Percentiles rank a stretch among this genome's conserved stretches.
Evolutionary conservation across 2,113 vertebrate genomes (phyloP).

Genomic region (Callionymus lyra): DNA sequence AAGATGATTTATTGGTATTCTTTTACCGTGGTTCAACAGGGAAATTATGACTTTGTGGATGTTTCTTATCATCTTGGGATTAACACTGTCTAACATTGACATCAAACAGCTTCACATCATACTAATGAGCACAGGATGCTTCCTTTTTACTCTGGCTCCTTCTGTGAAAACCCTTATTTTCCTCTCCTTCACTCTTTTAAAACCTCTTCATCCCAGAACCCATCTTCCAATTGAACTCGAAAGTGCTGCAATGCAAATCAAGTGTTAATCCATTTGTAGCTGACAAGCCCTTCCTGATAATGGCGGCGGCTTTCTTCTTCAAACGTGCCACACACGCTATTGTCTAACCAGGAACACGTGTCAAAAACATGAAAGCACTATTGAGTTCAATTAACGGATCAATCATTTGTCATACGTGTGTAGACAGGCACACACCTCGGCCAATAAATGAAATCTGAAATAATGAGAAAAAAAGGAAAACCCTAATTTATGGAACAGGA

Average conservation of each 20-base stretch:
- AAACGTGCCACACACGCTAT: constrained; percentile 51
- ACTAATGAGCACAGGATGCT: constrained; percentile 52
- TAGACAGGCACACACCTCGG: constrained; percentile 35
- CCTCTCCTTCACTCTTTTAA: constrained; percentile 43
- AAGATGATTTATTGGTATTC: no score
- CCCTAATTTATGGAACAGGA: no score
- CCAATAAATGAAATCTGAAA: constrained; percentile 9
- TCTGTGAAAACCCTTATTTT: constrained; percentile 28
- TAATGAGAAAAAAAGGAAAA: no score
- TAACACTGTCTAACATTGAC: constrained; percentile 6
- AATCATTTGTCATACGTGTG: constrained; percentile 46
- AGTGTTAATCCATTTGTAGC: constrained; percentile 63
- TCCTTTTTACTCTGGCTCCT: constrained; percentile 39
- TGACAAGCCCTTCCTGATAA: constrained; percentile 62
- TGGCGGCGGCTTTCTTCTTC: constrained; percentile 60
- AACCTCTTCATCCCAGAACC: constrained; percentile 28
- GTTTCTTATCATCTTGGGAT: no score
- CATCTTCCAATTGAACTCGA: constrained; percentile 47
- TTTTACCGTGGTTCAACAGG: no score
- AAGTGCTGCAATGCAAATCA: constrained; percentile 47
- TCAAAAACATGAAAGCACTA: constrained; percentile 61
- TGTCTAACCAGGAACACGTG: constrained; percentile 53
- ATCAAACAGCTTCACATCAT: constrained; percentile 47
- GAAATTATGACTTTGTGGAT: no score
- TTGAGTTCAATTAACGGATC: constrained; percentile 58